These are phyloP conservation scores for Penaeus chinensis DNA, from an alignment of 1,140 invertebrate species.

Conservation along the genomic window DNA sequence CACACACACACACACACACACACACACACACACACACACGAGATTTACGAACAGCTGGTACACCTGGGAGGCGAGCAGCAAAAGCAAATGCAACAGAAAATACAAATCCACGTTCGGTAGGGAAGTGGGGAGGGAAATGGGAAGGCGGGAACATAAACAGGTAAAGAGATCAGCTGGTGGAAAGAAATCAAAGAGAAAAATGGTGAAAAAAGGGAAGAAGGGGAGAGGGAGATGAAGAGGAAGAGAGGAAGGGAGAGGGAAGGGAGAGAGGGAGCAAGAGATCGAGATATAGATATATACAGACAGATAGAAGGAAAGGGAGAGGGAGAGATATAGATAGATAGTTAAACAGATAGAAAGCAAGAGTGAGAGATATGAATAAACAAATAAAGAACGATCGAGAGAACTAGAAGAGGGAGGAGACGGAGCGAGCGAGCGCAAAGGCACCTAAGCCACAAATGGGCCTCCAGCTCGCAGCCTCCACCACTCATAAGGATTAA, in stretches of 20 bases:
- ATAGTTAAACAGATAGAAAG: not conserved
- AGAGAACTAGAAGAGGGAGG: not conserved
- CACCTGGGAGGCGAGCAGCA: not conserved
- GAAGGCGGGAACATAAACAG: not conserved
- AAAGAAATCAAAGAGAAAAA: not conserved
- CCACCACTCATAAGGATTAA: conserved; percentile 21
- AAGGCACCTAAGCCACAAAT: conserved; percentile 7
- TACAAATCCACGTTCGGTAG: not conserved
- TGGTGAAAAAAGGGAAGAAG: not conserved
- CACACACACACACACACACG: too few relatives aligned
- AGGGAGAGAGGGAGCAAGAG: not conserved
- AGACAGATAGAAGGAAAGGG: not conserved
- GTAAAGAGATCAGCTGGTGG: not conserved
- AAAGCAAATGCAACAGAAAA: not conserved
- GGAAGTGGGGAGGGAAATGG: not conserved
- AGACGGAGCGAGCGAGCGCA: not conserved
- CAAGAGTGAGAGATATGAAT: not conserved
- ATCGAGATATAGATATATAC: not conserved
- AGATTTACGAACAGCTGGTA: too few relatives aligned
- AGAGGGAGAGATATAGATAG: not conserved
- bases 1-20: too few relatives aligned
- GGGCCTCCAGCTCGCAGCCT: conserved; percentile 17
- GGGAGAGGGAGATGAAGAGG: not conserved
- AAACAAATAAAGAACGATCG: not conserved
- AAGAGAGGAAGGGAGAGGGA: not conserved